Base-by-base conservation (phyloP, 2,888 invertebrate genomes). In the Empis livida region DNA sequence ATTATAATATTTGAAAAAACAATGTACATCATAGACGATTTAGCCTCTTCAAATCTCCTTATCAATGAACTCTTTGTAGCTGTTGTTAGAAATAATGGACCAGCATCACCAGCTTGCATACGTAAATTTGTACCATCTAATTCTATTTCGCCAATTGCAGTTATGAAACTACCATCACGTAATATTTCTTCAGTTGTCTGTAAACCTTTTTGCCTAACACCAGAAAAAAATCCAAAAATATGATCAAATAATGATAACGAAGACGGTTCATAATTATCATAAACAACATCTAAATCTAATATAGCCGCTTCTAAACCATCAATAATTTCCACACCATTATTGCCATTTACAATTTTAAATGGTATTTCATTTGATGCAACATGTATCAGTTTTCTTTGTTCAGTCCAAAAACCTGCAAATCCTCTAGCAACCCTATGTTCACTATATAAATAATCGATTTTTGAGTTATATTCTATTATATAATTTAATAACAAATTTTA, bases 181-280 rank as follows among this genome's bases (percentile, higher is more conserved):
- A 93, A 71, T 78, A 93, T 84, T 68, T 84, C 82, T 63, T 93
- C 93, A 43, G 88, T 89, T 8, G 86, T 84, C 65, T 92, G 90
- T 17, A 90, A 71, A 0, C 92, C 92, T 51, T 86, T 78, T 60
- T 86, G 85, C 1, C 85, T 74, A 15, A 89, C 80, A 15, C 91
- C 90, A 55, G 83, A 82, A 61, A 92, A 82, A 65, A 89, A 87
- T 3, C 89, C 89, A 77, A 89, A 84, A 17, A 91, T 74, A 58
- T 85, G 83, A 66, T 89, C 85, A 51, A 85, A 79, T 40, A 89
- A 74, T 10, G 82, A 81, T 3, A 84, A 77, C 1, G 80, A 76
- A 56, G 81, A 80, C 0, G 88, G 85, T 61, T 86, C 83, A 63
- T 89, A 92, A 51, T 82, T 79, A 35, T 66, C 87, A 39, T 86